Conservation (phyloP, 2,797 vertebrate genomes). For the Rhinella marina region DNA sequence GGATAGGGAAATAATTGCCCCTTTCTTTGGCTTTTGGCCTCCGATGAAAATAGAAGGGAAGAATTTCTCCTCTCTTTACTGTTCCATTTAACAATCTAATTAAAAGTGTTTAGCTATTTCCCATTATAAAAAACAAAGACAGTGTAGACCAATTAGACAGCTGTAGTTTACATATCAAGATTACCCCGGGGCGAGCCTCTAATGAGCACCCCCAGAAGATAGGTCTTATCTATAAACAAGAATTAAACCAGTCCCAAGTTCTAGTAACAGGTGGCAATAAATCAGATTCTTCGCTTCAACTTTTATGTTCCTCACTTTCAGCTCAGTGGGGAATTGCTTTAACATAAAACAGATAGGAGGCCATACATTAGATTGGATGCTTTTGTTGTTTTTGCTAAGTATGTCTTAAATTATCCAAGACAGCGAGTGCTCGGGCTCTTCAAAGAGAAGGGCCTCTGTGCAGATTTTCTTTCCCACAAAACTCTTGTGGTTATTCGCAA, state of each 20-base stretch:
- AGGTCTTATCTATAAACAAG: conserved; percentile 70
- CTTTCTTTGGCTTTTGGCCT: conserved; percentile 74
- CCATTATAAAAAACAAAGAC: conserved; percentile 77
- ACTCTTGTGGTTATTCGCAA: conserved; percentile 76
- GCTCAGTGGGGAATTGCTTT: conserved; percentile 69
- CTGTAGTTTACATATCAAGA: conserved; percentile 75
- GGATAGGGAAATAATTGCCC: conserved; percentile 77
- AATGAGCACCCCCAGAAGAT: conserved; percentile 74
- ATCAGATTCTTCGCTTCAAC: conserved; percentile 68
- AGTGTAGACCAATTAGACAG: conserved; percentile 81
- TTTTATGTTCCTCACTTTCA: conserved; percentile 72
- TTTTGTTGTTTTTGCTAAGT: conserved; percentile 67
- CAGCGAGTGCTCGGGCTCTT: conserved; percentile 69
- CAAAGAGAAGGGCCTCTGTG: conserved; percentile 74
- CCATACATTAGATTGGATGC: conserved; percentile 64
- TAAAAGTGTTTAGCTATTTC: conserved; percentile 77
- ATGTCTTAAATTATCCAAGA: conserved; percentile 78
- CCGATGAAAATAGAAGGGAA: conserved; percentile 75
- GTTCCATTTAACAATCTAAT: conserved; percentile 84
- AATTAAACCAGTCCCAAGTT: conserved; percentile 65
- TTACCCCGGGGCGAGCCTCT: conserved; percentile 74
- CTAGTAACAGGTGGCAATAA: conserved; percentile 73
- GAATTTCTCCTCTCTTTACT: conserved; percentile 77
- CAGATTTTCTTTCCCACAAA: conserved; percentile 73
- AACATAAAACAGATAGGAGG: conserved; percentile 75